Evolutionary conservation across 2,113 vertebrate genomes (phyloP).

Genomic region (Azemiops feae): DNA sequence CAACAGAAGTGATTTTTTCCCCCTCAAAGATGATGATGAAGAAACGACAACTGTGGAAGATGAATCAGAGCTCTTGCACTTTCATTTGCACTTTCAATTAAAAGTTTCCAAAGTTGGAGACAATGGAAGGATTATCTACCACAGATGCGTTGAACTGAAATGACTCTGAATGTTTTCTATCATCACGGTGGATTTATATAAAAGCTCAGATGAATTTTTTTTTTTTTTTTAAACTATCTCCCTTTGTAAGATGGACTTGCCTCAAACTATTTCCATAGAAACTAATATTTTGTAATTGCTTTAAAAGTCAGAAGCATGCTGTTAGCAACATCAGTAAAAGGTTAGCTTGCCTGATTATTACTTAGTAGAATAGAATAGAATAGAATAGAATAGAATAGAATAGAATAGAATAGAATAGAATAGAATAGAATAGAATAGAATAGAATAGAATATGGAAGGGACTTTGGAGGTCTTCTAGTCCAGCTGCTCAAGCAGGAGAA

Average conservation of each 20-base stretch:
- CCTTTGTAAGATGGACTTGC: not conserved
- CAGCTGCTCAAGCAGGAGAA: no score
- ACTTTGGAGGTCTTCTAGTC: no score
- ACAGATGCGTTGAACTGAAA: accelerated
- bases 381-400: no score
- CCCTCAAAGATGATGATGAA: not conserved
- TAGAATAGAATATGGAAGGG: no score
- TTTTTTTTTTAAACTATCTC: no score
- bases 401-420: no score
- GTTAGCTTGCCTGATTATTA: not conserved
- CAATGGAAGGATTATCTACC: accelerated
- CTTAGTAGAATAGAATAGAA: not conserved
- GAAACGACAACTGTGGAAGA: accelerated
- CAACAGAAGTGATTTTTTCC: not conserved
- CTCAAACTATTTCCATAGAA: slow-evolving; percentile 23
- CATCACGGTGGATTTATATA: not conserved
- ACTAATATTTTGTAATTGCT: not conserved
- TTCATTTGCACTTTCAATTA: not conserved
- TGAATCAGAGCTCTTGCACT: not conserved
- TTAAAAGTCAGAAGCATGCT: slow-evolving; percentile 9
- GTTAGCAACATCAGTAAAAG: slow-evolving; percentile 5
- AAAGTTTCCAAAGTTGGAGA: slow-evolving; percentile 23
- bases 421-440: no score
- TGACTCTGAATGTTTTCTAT: not conserved
- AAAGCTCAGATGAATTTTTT: not conserved